These are phyloP conservation scores for Hetaerina americana DNA, from an alignment of 1,140 invertebrate genomes.

Conservation along the genomic window DNA sequence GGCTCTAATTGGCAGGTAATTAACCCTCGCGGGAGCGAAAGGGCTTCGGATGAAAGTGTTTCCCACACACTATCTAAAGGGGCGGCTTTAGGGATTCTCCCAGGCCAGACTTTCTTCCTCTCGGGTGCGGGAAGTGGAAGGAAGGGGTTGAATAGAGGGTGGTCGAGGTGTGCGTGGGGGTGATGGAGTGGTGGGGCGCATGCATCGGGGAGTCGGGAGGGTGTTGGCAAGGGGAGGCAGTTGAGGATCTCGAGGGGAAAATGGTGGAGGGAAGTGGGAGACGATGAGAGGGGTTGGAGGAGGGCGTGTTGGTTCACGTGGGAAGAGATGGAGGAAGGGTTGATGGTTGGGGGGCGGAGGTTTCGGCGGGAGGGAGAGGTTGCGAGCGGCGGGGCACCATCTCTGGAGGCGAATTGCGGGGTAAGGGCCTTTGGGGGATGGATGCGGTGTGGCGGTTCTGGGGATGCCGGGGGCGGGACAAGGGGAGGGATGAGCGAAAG, in stretches of 20 bases:
- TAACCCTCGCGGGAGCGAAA: background rate
- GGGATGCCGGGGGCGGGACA: background rate
- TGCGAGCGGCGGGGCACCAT: no score
- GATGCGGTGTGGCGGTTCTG: background rate
- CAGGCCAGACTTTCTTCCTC: no score
- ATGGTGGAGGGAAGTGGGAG: background rate
- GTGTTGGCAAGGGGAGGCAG: no score
- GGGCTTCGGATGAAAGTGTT: background rate
- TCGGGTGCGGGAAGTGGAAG: no score
- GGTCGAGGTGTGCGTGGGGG: no score
- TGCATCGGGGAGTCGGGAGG: no score
- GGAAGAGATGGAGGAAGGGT: no score
- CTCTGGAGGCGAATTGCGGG: background rate
- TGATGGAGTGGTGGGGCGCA: no score
- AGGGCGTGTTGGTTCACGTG: no score
- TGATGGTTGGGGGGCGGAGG: no score
- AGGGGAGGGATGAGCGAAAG: background rate
- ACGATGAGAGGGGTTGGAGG: background rate
- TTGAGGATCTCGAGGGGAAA: background rate
- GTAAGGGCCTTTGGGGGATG: background rate
- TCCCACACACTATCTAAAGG: background rate
- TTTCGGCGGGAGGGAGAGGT: no score
- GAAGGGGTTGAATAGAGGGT: no score
- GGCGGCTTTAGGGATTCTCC: background rate
- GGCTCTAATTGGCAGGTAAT: background rate